Evolutionary conservation across 1,140 invertebrate species (phyloP).

Genomic region (Polyergus mexicanus): DNA sequence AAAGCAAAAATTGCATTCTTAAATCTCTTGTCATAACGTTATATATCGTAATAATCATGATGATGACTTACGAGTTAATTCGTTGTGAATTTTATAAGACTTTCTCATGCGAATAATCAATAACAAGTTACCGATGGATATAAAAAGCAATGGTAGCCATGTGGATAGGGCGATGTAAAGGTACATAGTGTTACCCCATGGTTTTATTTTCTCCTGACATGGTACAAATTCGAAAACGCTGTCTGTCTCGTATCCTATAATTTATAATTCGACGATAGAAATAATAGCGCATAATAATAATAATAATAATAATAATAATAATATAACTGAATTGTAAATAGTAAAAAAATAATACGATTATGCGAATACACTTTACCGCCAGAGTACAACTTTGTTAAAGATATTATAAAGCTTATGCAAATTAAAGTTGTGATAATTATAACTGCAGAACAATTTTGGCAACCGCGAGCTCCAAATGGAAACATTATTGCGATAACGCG

Average conservation of each 20-base stretch:
- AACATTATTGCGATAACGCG: constrained; percentile 76
- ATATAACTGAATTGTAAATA: not conserved
- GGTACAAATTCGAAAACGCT: constrained; percentile 82
- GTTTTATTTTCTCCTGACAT: constrained; percentile 78
- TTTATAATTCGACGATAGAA: not conserved
- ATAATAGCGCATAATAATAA: not conserved
- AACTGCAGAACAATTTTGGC: constrained; percentile 71
- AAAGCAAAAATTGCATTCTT: constrained; percentile 24
- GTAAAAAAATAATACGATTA: not conserved
- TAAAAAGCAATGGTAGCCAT: constrained; percentile 82
- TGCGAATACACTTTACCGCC: constrained; percentile 71
- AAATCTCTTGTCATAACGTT: constrained; percentile 10
- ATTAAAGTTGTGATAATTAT: constrained; percentile 72
- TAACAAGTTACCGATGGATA: constrained; percentile 81
- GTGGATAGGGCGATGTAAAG: constrained; percentile 82
- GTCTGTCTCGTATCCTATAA: constrained; percentile 82
- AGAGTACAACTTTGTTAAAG: constrained; percentile 77
- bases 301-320: not conserved
- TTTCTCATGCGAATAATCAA: constrained; percentile 79
- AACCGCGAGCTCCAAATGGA: constrained; percentile 71
- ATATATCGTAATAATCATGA: not conserved
- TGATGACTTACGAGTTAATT: constrained; percentile 76
- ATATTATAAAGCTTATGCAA: constrained; percentile 75
- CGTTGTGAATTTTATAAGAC: constrained; percentile 72
- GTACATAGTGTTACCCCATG: constrained; percentile 80